phyloP scores from a whole-genome alignment of 2,797 vertebrate species.

The Momotus momota region DNA sequence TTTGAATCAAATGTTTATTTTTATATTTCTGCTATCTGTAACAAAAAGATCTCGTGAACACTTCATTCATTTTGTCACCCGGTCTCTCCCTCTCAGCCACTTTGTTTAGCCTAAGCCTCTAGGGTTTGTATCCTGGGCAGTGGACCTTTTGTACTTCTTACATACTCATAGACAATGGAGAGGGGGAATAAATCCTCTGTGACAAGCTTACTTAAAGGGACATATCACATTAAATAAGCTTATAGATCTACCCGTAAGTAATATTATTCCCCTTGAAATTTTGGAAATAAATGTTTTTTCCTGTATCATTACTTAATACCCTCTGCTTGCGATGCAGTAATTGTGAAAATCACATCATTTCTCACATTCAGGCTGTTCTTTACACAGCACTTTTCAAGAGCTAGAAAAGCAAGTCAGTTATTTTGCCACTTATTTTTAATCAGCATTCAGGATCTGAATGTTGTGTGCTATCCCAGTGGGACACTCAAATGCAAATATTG shows the following conservation, averaged over 20 bases:
- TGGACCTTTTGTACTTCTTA: slow-evolving; percentile 34
- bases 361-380: background rate
- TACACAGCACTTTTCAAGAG: background rate
- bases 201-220: slow-evolving; percentile 54
- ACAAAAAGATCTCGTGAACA: background rate
- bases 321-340: background rate
- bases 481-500: background rate
- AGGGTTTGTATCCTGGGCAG: slow-evolving; percentile 7
- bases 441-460: background rate
- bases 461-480: background rate
- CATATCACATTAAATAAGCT: background rate
- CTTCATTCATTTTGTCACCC: background rate
- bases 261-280: background rate
- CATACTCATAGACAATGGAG: background rate
- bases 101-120: slow-evolving; percentile 38
- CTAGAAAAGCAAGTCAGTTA: background rate
- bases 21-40: background rate
- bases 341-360: background rate
- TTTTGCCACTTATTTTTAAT: background rate
- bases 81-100: background rate
- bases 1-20: background rate
- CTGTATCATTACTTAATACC: background rate
- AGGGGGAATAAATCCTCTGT: background rate
- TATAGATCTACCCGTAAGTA: background rate
- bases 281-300: background rate